phyloP scores from a whole-genome alignment of 2,888 invertebrate genomes.

The Phytoseiulus persimilis region DNA sequence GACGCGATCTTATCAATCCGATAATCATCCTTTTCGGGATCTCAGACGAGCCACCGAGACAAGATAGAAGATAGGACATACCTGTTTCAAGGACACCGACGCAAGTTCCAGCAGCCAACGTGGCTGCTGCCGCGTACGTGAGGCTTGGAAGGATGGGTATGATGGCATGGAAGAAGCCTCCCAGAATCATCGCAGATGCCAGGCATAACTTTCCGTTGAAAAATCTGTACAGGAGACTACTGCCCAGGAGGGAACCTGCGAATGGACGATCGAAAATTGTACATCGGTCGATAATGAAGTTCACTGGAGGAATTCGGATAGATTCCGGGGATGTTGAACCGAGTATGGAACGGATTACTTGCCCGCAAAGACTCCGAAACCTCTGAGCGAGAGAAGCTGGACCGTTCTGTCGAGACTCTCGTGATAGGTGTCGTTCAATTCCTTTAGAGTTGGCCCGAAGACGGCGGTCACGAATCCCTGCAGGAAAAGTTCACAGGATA shows the following conservation, averaged over 20 bases:
- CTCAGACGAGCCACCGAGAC: too few species aligned
- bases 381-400: constrained; percentile 6
- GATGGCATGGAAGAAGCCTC: neutral
- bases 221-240: neutral
- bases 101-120: neutral
- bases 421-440: neutral
- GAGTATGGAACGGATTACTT: neutral
- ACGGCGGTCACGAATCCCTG: constrained; percentile 10
- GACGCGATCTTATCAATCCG: too few species aligned
- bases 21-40: too few species aligned
- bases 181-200: constrained; percentile 16
- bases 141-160: neutral
- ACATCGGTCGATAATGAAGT: neutral
- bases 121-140: neutral
- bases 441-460: neutral
- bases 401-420: neutral
- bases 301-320: too few species aligned
- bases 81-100: constrained; percentile 16
- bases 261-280: too few species aligned
- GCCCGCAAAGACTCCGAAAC: constrained; percentile 22
- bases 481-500: neutral
- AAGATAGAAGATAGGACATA: neutral
- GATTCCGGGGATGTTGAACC: neutral
- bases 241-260: neutral
- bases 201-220: constrained; percentile 23